Evolutionary conservation across 2,888 invertebrate species (phyloP).

Genomic region (Halictus quadricinctus): DNA sequence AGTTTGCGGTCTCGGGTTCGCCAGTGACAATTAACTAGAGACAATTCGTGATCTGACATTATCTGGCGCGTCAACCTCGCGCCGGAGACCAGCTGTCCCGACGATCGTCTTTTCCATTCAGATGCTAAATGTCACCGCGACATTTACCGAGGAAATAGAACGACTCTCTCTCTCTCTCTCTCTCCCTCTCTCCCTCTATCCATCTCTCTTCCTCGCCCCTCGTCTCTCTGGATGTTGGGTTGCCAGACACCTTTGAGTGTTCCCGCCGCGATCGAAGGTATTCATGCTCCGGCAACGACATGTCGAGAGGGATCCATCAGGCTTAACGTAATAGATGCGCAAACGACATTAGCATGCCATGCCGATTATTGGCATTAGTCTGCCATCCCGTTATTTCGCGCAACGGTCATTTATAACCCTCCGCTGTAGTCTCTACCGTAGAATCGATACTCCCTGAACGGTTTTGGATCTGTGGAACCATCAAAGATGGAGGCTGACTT

Average conservation of each 20-base stretch:
- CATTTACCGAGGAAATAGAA: constrained; percentile 50
- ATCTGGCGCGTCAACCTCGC: constrained; percentile 40
- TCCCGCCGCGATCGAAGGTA: constrained; percentile 65
- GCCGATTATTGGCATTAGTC: constrained; percentile 80
- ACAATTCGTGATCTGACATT: constrained; percentile 34
- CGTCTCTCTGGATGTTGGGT: constrained; percentile 21
- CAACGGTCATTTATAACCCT: constrained; percentile 70
- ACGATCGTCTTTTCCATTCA: constrained; percentile 62
- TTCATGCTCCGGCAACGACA: constrained; percentile 72
- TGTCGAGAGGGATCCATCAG: constrained; percentile 80
- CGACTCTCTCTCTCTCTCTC: constrained; percentile 9
- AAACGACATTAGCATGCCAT: constrained; percentile 80
- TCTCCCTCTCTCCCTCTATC: not conserved
- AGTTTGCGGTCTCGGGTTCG: not conserved
- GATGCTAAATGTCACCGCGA: constrained; percentile 63
- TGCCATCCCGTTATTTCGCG: constrained; percentile 67
- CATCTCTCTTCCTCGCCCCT: not conserved
- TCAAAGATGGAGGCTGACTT: constrained; percentile 28
- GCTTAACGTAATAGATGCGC: constrained; percentile 81
- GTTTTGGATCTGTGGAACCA: constrained; percentile 42
- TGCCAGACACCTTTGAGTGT: constrained; percentile 62
- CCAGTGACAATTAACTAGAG: constrained; percentile 45
- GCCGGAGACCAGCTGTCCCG: constrained; percentile 39
- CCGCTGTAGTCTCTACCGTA: constrained; percentile 51
- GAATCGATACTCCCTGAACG: constrained; percentile 60